Evolutionary conservation across 92 coral and sea anemone genomes (phyloP), one percentile per base, ranked within the genome.

Genomic region (Bergia sp.): DNA sequence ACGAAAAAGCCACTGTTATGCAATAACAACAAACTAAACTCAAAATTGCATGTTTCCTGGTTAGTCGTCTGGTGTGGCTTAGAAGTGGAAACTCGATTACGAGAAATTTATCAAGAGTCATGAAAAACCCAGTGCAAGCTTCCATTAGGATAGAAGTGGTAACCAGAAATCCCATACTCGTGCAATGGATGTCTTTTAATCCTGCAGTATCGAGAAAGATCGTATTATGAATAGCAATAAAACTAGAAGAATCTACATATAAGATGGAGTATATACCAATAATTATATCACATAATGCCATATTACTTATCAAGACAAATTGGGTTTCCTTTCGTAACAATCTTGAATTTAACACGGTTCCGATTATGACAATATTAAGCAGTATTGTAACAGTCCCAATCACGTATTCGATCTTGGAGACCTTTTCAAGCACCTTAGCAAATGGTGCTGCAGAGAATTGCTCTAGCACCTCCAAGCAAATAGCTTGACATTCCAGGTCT

Each of bases 271-370:
- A 76, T 1, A 76, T n/a, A 42, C 80, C 80, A 76, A 76, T 41
- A n/a, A 76, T 40, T 15, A 12, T 42, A 40, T 76, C 80, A 76
- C 53, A 39, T 41, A 76, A 39, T 15, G 80, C 80, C 80, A 76
- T 76, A 44, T 76, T 41, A 41, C 80, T 5, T 40, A 76, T 76
- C 36, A 76, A 41, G 49, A 76, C 49, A 76, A 41, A 76, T n/a
- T 76, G 80, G 10, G 80, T 41, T 76, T 76, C 80, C 53, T 76
- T 76, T 40, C 80, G 47, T 41, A 76, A 44, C 50, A 76, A 13
- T 44, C 9, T 20, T 44, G 80, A 76, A 13, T n/a, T 42, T 42
- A 76, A 76, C 79, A 76, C 79, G 53, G 79, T 76, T 76, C 79
- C 79, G 13, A 76, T 15, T 13, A 76, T 41, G 79, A 76, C 16